Evolutionary conservation across 1,140 invertebrate species (phyloP), one percentile per base, ranked within the genome.

Genomic region (Onthophagus taurus): DNA sequence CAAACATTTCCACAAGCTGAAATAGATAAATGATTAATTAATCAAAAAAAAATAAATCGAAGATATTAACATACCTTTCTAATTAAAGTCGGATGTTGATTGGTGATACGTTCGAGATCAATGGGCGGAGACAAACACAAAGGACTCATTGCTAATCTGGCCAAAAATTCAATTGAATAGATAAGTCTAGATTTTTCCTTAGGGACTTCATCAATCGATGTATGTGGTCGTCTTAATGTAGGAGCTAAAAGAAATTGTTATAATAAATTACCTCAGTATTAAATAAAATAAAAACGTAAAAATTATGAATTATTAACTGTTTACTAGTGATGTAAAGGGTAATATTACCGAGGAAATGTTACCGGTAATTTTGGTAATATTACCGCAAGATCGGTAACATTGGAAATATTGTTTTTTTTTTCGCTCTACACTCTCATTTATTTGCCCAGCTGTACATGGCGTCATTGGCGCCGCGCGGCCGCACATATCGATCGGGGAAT

Each of bases 61-160:
- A n/a, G n/a, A n/a, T n/a, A n/a, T 29, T 30, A n/a, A 47, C 54
- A 54, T 68, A 75, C 72, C 64, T 75, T 72, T 47, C 68, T 66
- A 37, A 71, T 57, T 43, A 75, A 65, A 45, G 51, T 63, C 18
- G 72, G 72, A 57, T 68, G 67, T 47, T 72, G 70, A 48, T 65
- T 65, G 39, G 67, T 63, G 48, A 75, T 74, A 42, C 68, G 63
- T 41, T 66, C 65, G 72, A 72, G 74, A 51, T 74, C 69, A 17
- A 53, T 57, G 20, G 72, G 73, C 23, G 66, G 59, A 43, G 60
- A 56, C 39, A 71, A 64, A 46, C 72, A 72, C 23, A 71, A 66
- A 20, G 73, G 72, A 31, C 71, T 72, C 54, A 67, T 67, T 35
- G 73, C 68, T 51, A 72, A 67, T 11, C 67, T 62, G 46, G 72